These are phyloP conservation scores for Neoitamus cyanurus DNA, from an alignment of 2,888 invertebrate species.

Conservation along the genomic window DNA sequence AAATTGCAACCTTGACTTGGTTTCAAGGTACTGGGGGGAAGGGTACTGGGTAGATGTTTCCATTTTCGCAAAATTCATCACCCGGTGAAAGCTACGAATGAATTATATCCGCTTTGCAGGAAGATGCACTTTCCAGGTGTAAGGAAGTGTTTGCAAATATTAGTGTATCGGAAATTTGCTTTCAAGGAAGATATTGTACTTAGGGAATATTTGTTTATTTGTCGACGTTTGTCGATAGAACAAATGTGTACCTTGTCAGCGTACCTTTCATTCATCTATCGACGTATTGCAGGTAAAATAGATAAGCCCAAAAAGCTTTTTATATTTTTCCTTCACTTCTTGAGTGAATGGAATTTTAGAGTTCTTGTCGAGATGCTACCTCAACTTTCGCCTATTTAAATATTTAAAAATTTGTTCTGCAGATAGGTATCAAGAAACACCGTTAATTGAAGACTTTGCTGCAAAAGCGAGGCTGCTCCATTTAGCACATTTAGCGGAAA, in stretches of 20 bases:
- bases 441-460: not conserved
- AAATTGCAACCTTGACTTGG: not conserved
- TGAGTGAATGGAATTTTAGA: too few relatives aligned
- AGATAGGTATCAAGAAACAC: not conserved
- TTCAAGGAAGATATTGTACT: too few relatives aligned
- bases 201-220: too few relatives aligned
- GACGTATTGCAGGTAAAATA: too few relatives aligned
- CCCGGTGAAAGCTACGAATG: not conserved
- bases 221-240: too few relatives aligned
- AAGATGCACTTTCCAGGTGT: not conserved
- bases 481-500: not conserved
- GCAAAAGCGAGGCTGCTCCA: not conserved
- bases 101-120: not conserved
- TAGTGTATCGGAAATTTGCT: too few relatives aligned
- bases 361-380: too few relatives aligned
- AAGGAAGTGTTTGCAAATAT: too few relatives aligned
- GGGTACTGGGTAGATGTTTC: conserved; percentile 1
- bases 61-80: not conserved
- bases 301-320: too few relatives aligned
- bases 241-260: too few relatives aligned
- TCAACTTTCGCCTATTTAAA: not conserved
- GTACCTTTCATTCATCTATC: too few relatives aligned
- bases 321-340: too few relatives aligned
- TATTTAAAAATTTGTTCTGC: not conserved
- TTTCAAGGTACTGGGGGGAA: not conserved